Conservation (phyloP, 1,140 invertebrate genomes). For the Amyelois transitella region DNA sequence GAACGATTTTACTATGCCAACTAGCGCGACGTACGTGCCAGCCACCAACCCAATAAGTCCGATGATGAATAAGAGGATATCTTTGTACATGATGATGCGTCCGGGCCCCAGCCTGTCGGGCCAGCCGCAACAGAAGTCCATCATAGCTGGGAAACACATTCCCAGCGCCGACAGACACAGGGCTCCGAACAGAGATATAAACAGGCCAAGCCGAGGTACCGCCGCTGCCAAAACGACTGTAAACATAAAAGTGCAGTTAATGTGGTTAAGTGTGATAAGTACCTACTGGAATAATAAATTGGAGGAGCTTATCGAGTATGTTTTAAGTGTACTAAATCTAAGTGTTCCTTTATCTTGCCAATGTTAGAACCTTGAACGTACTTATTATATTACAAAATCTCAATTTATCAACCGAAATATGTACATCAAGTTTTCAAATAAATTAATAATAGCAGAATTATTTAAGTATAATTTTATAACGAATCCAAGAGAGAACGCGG, state of each 20-base stretch:
- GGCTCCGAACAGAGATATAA: constrained; percentile 93
- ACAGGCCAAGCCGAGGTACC: constrained; percentile 88
- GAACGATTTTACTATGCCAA: constrained; percentile 75
- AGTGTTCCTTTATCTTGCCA: no score
- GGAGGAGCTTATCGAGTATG: no score
- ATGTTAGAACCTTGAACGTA: no score
- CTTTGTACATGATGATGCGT: constrained; percentile 73
- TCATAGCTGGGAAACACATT: constrained; percentile 91
- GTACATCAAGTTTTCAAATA: no score
- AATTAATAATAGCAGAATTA: no score
- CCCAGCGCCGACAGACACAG: constrained; percentile 90
- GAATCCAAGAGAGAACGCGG: no score
- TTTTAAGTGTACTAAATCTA: no score
- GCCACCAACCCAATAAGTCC: constrained; percentile 80
- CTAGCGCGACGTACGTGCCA: constrained; percentile 81
- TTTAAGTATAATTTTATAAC: no score
- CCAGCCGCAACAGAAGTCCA: constrained; percentile 78
- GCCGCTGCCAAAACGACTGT: constrained; percentile 85
- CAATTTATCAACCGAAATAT: no score
- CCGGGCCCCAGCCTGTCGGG: constrained; percentile 49
- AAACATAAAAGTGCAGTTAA: constrained; percentile 3
- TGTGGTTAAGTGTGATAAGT: no score
- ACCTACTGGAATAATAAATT: no score
- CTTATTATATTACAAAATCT: no score
- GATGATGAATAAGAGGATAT: constrained; percentile 77